Evolutionary conservation across 2,888 invertebrate genomes (phyloP).

Genomic region (Dolichomitus sp.): DNA sequence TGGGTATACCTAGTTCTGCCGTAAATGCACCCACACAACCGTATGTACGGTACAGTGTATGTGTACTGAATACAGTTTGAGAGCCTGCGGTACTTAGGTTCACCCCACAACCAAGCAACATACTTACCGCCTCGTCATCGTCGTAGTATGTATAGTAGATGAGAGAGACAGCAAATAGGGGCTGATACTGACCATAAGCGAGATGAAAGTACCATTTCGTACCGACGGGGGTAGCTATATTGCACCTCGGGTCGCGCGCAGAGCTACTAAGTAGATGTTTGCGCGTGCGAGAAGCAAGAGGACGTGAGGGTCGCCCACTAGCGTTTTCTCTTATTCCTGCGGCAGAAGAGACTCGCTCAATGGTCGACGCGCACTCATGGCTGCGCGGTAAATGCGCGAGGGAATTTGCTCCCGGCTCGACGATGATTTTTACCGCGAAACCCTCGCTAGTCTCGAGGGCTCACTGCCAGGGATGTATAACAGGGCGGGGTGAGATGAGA

Average conservation of each 20-base stretch:
- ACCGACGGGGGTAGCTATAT: slow-evolving; percentile 10
- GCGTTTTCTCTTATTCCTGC: slow-evolving; percentile 30
- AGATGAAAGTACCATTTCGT: slow-evolving; percentile 32
- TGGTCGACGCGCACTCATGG: slow-evolving; percentile 59
- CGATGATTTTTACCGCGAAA: slow-evolving; percentile 63
- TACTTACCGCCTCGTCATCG: slow-evolving; percentile 57
- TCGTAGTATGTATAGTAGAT: neutral
- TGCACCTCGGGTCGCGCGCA: slow-evolving; percentile 24
- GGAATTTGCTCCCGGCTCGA: slow-evolving; percentile 61
- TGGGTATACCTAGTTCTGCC: neutral
- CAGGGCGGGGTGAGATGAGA: slow-evolving; percentile 32
- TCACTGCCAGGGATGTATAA: slow-evolving; percentile 10
- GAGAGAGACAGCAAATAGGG: slow-evolving; percentile 18
- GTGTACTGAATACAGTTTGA: neutral
- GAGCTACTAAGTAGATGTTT: slow-evolving; percentile 64
- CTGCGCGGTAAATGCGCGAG: slow-evolving; percentile 66
- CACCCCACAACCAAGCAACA: slow-evolving; percentile 52
- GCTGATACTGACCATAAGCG: slow-evolving; percentile 3
- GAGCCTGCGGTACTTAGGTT: slow-evolving; percentile 58
- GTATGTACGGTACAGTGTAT: neutral
- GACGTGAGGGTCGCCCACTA: slow-evolving; percentile 50
- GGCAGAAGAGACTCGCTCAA: slow-evolving; percentile 32
- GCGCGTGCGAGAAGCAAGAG: slow-evolving; percentile 61
- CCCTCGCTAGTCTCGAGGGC: slow-evolving; percentile 49
- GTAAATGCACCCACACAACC: slow-evolving; percentile 7